phyloP scores from a whole-genome alignment of 2,113 vertebrate genomes.

The Hemiprocne comata region DNA sequence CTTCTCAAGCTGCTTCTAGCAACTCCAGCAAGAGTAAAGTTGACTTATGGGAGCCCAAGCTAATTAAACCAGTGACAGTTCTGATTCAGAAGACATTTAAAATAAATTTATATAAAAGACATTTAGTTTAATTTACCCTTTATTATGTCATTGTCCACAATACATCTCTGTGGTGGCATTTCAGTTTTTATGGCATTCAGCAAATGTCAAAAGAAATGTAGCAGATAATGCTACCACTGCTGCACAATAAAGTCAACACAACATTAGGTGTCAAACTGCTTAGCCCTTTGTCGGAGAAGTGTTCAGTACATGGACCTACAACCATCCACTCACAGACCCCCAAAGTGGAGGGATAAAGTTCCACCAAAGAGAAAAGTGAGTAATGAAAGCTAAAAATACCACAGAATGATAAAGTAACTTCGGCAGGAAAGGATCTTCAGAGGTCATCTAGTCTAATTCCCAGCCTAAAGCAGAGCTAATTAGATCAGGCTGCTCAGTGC shows the following conservation, averaged over 20 bases:
- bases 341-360: not conserved
- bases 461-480: not conserved
- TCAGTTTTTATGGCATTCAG: not conserved
- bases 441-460: not conserved
- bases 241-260: not conserved
- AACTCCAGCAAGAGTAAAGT: not conserved
- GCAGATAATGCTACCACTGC: not conserved
- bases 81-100: not conserved
- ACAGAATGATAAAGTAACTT: not conserved
- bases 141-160: not conserved
- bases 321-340: fast-evolving
- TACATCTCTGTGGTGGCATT: not conserved
- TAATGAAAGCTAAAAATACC: not conserved
- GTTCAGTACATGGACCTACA: not conserved
- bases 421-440: not conserved
- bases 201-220: not conserved
- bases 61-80: not conserved
- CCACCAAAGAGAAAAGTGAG: not conserved
- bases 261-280: not conserved
- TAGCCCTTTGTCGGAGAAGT: not conserved
- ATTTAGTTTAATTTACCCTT: not conserved
- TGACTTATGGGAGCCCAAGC: not conserved
- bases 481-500: not conserved
- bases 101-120: not conserved
- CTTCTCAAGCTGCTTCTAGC: not conserved